phyloP scores from a whole-genome alignment of 2,113 vertebrate species.

The Rhagologus leucostigma region DNA sequence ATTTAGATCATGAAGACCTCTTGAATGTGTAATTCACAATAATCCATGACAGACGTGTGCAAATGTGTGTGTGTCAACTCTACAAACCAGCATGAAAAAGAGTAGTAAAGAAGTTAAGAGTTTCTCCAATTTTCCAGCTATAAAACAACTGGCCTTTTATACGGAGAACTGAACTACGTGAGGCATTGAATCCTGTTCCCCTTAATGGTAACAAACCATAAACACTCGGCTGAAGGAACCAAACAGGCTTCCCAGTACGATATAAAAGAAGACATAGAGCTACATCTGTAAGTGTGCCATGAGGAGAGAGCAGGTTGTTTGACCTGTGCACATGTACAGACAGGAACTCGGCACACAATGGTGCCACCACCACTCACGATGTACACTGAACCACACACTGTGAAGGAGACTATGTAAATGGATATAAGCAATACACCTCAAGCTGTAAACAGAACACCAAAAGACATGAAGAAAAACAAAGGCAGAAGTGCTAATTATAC shows the following conservation, averaged over 20 bases:
- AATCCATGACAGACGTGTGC: not conserved
- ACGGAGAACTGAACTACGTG: not conserved
- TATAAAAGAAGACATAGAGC: not conserved
- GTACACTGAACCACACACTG: not conserved
- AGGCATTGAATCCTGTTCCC: not conserved
- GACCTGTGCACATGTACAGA: not conserved
- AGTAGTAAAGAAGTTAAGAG: not conserved
- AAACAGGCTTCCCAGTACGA: not conserved
- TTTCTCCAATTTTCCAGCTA: not conserved
- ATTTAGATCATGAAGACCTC: conserved; percentile 9
- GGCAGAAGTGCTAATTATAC: not conserved
- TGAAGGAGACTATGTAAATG: not conserved
- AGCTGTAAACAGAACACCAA: not conserved
- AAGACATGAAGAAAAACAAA: not conserved
- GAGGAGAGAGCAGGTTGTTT: not conserved
- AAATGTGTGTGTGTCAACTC: not conserved
- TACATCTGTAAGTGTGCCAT: not conserved
- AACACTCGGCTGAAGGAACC: not conserved
- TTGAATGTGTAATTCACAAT: not conserved
- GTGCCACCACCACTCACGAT: not conserved
- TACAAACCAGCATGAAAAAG: not conserved
- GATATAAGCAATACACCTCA: not conserved
- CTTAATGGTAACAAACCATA: not conserved
- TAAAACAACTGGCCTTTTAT: not conserved
- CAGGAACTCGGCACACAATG: not conserved